Evolutionary conservation across 2,888 invertebrate genomes (phyloP), one percentile per base, ranked within the genome.

Genomic region (Harmothoe impar): DNA sequence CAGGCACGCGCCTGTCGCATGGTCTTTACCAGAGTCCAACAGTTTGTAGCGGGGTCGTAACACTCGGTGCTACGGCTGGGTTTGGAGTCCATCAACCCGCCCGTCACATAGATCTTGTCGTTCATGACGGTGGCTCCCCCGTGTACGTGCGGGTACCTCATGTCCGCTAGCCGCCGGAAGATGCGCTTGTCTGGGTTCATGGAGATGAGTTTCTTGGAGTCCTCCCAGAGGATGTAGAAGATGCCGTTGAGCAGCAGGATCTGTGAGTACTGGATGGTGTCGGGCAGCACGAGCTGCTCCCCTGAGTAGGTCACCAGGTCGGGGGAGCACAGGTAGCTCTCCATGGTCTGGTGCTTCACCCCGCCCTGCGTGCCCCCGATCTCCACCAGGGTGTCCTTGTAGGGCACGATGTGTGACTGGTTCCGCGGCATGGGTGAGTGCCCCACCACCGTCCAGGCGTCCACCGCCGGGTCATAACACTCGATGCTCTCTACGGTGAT

Each of bases 141-240:
- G 90, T 94, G 94, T 54, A 94, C 93, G 90, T 95, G 94, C 33
- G 92, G 91, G 91, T 94, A 94, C 78, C 93, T 92, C 93, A 95
- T 92, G 90, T 94, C 94, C 0, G 95, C 93, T 31, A 95, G 93
- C 77, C 93, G 92, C 56, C 94, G 93, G 93, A 95, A 95, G 91
- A 94, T 95, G 86, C 95, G 92, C 91, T 94, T 95, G 88, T 94
- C 93, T 20, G 95, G 95, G 91, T 95, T 94, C 25, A 95, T 92
- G 5, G 94, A 94, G 90, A 95, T 95, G 91, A 95, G 92, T 91
- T 95, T 95, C 91, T 94, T 94, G 0, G 94, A 92, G 91, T 95
- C 95, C 91, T 95, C 94, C 95, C 95, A 95, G n/a, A 95, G 93
- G 90, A 95, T 95, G 93, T 95, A 95, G 92, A 95, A 95, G 33